Base-by-base conservation (phyloP, 2,888 invertebrate species). In the Phaedon cochleariae region DNA sequence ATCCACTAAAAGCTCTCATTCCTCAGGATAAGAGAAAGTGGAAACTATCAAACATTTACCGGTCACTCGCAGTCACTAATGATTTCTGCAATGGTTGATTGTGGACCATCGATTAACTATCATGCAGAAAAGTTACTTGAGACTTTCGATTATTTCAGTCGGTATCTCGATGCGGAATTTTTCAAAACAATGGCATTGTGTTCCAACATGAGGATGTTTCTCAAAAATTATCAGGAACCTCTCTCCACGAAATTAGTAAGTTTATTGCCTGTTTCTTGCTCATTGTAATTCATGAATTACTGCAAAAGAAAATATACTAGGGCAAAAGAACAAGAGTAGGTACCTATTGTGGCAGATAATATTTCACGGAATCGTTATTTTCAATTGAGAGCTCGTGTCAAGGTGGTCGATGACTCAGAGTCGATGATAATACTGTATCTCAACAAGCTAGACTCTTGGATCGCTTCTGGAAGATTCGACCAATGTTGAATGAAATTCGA, bases 391-490 rank as follows among this genome's bases (percentile, higher is more conserved):
- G 26, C 54, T 10, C 62, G 29, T 54, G 26, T 62, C 37, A 62
- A 62, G 41, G 29, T 62, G 31, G 62, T 62, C 15, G 62, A 51
- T 52, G 53, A 41, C n/a, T n/a, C n/a, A n/a, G n/a, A n/a, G 58
- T 62, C 18, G 55, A 62, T 15, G 65, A 66, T 53, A 31, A 48
- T 15, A 46, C 12, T 48, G 21, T 53, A 45, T 54, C 53, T 15
- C 15, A n/a, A 34, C 62, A 64, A 61, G 52, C 60, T 62, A 69
- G 48, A 48, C 7, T 21, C 18, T 20, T 20, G 18, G 46, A 71
- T 57, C 53, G 59, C 20, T 70, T 68, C 45, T 72, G 68, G 69
- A 71, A 69, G 59, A 31, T 67, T 34, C 49, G 66, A 48, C 62
- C 65, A n/a, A n/a, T 70, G 17, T 55, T 71, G 17, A 57, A 67